A percentile compares a stretch with the other conserved stretches of the same genome.
Conservation (phyloP, 1,140 invertebrate genomes). For the Ips typographus region DNA sequence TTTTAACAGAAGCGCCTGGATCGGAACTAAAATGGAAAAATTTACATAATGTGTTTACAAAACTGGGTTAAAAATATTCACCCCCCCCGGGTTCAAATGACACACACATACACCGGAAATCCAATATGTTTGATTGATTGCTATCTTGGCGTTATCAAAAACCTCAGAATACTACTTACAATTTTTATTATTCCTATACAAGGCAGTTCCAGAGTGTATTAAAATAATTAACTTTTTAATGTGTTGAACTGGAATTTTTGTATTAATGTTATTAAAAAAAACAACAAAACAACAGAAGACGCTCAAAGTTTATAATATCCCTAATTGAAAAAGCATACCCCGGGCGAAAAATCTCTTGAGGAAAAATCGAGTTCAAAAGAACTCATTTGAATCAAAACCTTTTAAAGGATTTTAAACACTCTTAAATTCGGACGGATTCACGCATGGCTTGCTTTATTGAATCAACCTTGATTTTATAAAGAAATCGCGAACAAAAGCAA, state of each 20-base stretch:
- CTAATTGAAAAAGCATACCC: no score
- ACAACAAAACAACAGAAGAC: not conserved
- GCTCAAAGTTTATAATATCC: no score
- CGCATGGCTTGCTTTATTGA: slow-evolving; percentile 12
- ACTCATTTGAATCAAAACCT: not conserved
- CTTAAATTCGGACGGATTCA: slow-evolving; percentile 16
- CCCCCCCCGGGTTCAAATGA: slow-evolving; percentile 12
- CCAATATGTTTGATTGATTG: slow-evolving; percentile 26
- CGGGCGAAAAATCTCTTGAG: no score
- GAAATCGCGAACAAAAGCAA: slow-evolving; percentile 16
- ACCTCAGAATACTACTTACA: not conserved
- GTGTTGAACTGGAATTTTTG: no score
- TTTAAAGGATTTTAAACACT: slow-evolving; percentile 17
- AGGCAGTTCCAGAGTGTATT: not conserved
- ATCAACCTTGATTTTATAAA: slow-evolving; percentile 23
- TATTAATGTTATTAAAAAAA: not conserved
- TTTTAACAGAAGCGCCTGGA: not conserved
- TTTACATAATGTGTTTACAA: slow-evolving; percentile 22
- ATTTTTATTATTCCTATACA: no score
- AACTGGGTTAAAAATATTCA: slow-evolving; percentile 25
- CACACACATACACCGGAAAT: slow-evolving; percentile 18
- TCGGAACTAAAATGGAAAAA: slow-evolving; percentile 13
- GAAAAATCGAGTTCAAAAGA: not conserved
- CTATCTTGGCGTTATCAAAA: slow-evolving; percentile 5
- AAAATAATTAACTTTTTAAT: no score